Evolutionary conservation across 1,140 invertebrate species (phyloP), one percentile per base, ranked within the genome.

Genomic region (Solenopsis invicta): DNA sequence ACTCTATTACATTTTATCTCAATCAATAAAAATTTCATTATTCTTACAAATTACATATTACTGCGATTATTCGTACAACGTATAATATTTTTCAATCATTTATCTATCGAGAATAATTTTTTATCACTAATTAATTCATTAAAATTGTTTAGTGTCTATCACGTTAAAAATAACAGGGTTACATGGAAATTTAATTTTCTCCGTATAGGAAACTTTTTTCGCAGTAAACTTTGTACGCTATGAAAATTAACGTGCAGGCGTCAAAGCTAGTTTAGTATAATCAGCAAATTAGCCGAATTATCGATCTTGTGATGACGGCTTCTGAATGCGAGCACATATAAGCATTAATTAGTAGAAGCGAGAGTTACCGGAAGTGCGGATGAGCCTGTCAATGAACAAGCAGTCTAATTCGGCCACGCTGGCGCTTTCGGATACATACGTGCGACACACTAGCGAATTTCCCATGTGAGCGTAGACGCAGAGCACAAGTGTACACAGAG

Each of bases 381-480:
- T 86, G 78, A 84, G 76, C 45, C 66, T 82, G 85, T 82, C 76
- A 69, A 71, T 80, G 75, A 62, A 80, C 80, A 84, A 71, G 74
- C 64, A 69, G 77, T 72, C 72, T 90, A 88, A 90, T 90, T 90
- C 77, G 72, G 52, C 56, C 59, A 52, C 29, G 77, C 74, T 50
- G 34, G 34, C 77, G 87, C 72, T 82, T 82, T 74, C 21, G 45
- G 66, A 13, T 77, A 50, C 82, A 74, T 86, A 88, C 62, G 67
- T 34, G 86, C 50, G 59, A 78, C 78, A 88, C 84, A 90, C 86
- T 90, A 78, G 82, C 89, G 67, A 88, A 90, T 90, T 90, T 90
- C 89, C 89, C 89, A 81, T 50, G 84, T 86, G 87, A 87, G 52
- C 67, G 72, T 81, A 67, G 77, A 64, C 66, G 87, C 50, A 69